Conservation (phyloP, 2,113 vertebrate genomes). For the Ochotona curzoniae region DNA sequence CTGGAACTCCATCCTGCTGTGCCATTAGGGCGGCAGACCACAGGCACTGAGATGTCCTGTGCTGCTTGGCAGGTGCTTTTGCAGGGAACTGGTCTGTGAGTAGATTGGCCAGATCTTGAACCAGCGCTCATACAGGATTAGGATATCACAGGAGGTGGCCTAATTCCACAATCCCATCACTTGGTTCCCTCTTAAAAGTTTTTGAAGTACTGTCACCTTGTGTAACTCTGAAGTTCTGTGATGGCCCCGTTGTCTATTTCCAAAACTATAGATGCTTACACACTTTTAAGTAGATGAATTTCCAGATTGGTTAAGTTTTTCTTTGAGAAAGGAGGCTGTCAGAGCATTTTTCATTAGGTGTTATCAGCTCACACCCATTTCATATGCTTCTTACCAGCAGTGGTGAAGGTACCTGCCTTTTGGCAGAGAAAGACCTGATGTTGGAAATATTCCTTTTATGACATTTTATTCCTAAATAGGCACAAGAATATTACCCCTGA, state of each 20-base stretch:
- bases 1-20: too few relatives aligned
- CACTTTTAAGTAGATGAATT: not conserved
- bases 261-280: not conserved
- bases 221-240: not conserved
- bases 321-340: not conserved
- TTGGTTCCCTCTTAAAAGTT: too few relatives aligned
- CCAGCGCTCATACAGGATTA: too few relatives aligned
- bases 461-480: conserved; percentile 4
- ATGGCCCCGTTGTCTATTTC: not conserved
- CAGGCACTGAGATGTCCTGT: too few relatives aligned
- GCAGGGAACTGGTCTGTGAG: too few relatives aligned
- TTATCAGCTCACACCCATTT: not conserved
- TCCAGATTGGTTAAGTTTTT: not conserved
- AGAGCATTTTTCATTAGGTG: not conserved
- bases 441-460: not conserved
- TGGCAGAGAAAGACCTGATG: not conserved
- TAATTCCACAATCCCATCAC: too few relatives aligned
- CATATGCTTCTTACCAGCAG: not conserved
- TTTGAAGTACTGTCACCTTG: too few relatives aligned
- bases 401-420: not conserved
- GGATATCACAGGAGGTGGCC: too few relatives aligned
- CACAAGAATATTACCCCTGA: not conserved
- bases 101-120: too few relatives aligned
- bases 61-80: too few relatives aligned
- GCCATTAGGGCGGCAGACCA: too few relatives aligned